These are phyloP conservation scores for Periparus ater DNA, from an alignment of 2,797 vertebrate genomes.

Conservation along the genomic window DNA sequence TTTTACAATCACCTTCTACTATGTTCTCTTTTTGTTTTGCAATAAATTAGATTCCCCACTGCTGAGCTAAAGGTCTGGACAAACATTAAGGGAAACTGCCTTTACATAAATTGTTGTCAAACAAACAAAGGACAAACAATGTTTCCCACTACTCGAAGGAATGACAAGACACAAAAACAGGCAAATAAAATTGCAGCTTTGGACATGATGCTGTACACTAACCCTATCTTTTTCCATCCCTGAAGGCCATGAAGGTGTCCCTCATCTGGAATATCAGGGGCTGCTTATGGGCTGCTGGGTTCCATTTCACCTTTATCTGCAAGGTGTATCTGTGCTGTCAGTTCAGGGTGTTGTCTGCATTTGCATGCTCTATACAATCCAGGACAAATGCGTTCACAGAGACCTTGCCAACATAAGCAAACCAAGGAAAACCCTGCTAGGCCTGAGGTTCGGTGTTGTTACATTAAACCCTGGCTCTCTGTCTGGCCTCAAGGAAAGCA, in stretches of 20 bases:
- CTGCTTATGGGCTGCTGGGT: not conserved
- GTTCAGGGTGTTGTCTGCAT: not conserved
- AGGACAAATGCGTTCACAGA: not conserved
- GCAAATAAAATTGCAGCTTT: constrained; percentile 5
- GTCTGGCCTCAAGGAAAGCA: not conserved
- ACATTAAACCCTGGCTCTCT: not conserved
- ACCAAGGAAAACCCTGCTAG: not conserved
- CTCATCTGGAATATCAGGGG: not conserved
- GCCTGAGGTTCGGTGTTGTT: not conserved
- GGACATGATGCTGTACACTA: not conserved
- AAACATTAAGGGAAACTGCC: not conserved
- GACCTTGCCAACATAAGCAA: not conserved
- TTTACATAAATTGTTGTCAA: constrained; percentile 45
- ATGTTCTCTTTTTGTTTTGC: not conserved
- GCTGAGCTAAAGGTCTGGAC: constrained; percentile 1
- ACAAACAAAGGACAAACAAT: constrained; percentile 9
- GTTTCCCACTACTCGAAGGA: not conserved
- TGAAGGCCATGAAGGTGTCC: not conserved
- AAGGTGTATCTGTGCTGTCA: not conserved
- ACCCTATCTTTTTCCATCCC: not conserved
- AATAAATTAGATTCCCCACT: constrained; percentile 16
- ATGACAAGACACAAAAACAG: not conserved
- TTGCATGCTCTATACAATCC: not conserved
- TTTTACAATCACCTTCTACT: constrained; percentile 44
- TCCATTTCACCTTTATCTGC: not conserved